A percentile compares a stretch with the other conserved stretches of the same genome.
These are phyloP conservation scores for Sphinx pinastri DNA, from an alignment of 2,888 invertebrate genomes.

Conservation along the genomic window DNA sequence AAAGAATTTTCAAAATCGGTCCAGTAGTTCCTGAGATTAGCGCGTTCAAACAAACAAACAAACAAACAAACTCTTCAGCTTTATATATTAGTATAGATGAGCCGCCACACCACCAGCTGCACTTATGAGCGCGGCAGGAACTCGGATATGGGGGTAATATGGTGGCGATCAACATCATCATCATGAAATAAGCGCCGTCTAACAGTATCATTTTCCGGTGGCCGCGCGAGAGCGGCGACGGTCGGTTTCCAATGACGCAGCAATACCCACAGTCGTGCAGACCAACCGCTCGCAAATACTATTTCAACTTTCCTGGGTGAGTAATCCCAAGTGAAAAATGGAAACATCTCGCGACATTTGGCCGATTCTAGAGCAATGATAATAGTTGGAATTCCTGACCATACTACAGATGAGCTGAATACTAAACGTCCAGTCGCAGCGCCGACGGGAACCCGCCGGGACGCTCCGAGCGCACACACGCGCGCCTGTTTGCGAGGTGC, in stretches of 20 bases:
- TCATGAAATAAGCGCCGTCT: background rate
- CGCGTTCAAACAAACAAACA: too few relatives aligned
- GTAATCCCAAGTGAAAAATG: too few relatives aligned
- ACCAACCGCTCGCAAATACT: background rate
- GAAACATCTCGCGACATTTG: too few relatives aligned
- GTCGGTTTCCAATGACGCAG: background rate
- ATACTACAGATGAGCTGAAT: background rate
- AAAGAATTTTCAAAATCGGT: too few relatives aligned
- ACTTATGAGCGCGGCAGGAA: background rate
- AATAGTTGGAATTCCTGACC: too few relatives aligned
- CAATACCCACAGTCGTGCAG: background rate
- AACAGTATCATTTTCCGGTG: conserved; percentile 5
- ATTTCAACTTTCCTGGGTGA: too few relatives aligned
- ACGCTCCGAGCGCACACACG: background rate
- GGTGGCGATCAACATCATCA: background rate
- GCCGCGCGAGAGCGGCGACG: background rate
- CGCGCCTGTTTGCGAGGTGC: too few relatives aligned
- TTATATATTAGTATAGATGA: too few relatives aligned
- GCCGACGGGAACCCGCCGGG: background rate
- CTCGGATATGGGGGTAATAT: background rate
- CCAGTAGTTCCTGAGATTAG: too few relatives aligned
- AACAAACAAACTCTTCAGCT: too few relatives aligned
- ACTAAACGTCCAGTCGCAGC: background rate
- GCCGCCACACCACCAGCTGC: too few relatives aligned
- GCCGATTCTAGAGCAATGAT: too few relatives aligned